Evolutionary conservation across 2,113 vertebrate genomes (phyloP), one percentile per base, ranked within the genome.

Genomic region (Poecile atricapillus): DNA sequence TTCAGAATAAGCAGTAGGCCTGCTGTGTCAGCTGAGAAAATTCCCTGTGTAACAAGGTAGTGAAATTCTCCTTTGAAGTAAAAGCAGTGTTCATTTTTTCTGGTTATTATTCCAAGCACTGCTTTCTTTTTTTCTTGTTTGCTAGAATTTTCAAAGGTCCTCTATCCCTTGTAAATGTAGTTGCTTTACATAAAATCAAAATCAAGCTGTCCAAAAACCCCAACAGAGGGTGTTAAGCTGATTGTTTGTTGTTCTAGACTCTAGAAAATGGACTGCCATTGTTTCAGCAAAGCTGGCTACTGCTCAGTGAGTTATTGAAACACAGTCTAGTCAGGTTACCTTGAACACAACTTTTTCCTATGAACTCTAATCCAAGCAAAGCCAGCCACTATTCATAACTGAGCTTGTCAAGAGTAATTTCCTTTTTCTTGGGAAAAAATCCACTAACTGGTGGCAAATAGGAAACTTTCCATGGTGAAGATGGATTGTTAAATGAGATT

Each of bases 351-450:
- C 75, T 85, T 96, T 95, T 95, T 94, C 95, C 93, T 79, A 62
- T 62, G 67, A 80, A 73, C 59, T 89, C 62, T 59, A 15, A 69
- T 97, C 87, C 89, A 96, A 80, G 93, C 50, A 93, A 90, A 95
- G 74, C 53, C 43, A 94, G 71, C 35, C 78, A 25, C 59, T 95
- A 43, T 92, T 95, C 87, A 89, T 95, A 95, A 95, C 89, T 77
- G 69, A 69, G 21, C 50, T 89, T 94, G 87, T 97, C 89, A 95
- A 76, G 56, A 93, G 47, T 88, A 68, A 94, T 96, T 96, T 97
- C 89, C 87, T 87, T 87, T 95, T 94, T 91, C 67, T 62, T 58
- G n/a, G 70, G 93, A 87, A 95, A 97, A 95, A 95, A 95, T 90
- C 63, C 64, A 63, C 87, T 94, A 90, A 91, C 67, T 6, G 3